These are phyloP conservation scores for Arvicanthis niloticus DNA, from an alignment of 2,113 vertebrate genomes.

Conservation along the genomic window DNA sequence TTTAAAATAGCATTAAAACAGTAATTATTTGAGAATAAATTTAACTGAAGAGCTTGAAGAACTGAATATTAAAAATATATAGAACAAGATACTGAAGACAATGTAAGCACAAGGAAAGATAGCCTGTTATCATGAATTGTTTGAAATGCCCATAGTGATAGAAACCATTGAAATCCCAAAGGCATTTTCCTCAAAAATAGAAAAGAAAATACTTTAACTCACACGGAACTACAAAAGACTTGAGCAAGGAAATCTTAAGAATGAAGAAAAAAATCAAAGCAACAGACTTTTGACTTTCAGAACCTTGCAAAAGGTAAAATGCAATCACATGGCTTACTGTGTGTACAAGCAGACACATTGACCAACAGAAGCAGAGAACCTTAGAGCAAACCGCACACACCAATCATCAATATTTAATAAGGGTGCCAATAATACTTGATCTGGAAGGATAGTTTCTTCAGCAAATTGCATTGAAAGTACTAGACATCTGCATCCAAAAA, in stretches of 20 bases:
- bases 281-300: not conserved
- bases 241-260: not conserved
- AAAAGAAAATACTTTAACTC: not conserved
- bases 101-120: not conserved
- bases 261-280: not conserved
- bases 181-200: not conserved
- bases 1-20: not conserved
- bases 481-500: not conserved
- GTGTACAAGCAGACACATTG: not conserved
- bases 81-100: not conserved
- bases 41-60: not conserved
- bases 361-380: not conserved
- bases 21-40: not conserved
- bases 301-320: not conserved
- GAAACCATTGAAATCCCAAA: not conserved
- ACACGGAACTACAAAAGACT: not conserved
- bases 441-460: not conserved
- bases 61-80: not conserved
- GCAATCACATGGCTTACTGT: not conserved
- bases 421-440: not conserved
- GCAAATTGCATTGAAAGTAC: not conserved
- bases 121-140: too few species aligned
- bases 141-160: too few species aligned
- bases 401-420: not conserved
- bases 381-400: not conserved